Evolutionary conservation across 92 coral and sea anemone genomes (phyloP).

Genomic region (Bergia puertoricense): DNA sequence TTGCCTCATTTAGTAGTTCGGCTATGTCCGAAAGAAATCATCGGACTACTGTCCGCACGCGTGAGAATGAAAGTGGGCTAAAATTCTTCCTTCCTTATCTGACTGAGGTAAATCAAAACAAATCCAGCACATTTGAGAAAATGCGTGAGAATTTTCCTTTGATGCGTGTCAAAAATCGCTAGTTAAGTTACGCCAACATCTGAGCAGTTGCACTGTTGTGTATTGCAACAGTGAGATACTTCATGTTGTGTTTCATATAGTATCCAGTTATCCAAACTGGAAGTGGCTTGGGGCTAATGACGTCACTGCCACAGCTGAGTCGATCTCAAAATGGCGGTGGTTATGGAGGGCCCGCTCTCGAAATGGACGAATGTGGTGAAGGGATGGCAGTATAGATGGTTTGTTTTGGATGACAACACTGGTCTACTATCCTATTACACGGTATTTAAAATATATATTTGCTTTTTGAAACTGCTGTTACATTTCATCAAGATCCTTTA

Average conservation of each 20-base stretch:
- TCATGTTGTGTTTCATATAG: not conserved
- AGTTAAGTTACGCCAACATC: too few species aligned
- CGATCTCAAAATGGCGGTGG: slow-evolving; percentile 95
- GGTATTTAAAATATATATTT: slow-evolving; percentile 45
- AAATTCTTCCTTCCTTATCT: too few species aligned
- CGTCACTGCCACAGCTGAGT: slow-evolving; percentile 32
- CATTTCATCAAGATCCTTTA: not conserved
- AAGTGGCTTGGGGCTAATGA: slow-evolving; percentile 18
- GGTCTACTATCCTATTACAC: slow-evolving; percentile 95
- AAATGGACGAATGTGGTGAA: slow-evolving; percentile 99
- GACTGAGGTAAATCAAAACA: too few species aligned
- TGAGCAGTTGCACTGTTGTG: too few species aligned
- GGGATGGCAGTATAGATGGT: slow-evolving; percentile 99
- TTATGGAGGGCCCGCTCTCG: slow-evolving; percentile 99
- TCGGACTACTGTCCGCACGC: too few species aligned
- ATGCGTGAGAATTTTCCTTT: too few species aligned
- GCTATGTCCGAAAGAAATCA: too few species aligned
- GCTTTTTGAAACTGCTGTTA: not conserved
- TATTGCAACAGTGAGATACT: not conserved
- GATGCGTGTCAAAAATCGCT: too few species aligned
- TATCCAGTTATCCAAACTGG: not conserved
- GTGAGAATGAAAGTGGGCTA: too few species aligned
- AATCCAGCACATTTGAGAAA: too few species aligned
- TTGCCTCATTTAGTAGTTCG: too few species aligned
- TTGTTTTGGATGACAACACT: slow-evolving; percentile 95